Base-by-base conservation (phyloP, 1,140 invertebrate species). In the Drosophila pallidifrons region DNA sequence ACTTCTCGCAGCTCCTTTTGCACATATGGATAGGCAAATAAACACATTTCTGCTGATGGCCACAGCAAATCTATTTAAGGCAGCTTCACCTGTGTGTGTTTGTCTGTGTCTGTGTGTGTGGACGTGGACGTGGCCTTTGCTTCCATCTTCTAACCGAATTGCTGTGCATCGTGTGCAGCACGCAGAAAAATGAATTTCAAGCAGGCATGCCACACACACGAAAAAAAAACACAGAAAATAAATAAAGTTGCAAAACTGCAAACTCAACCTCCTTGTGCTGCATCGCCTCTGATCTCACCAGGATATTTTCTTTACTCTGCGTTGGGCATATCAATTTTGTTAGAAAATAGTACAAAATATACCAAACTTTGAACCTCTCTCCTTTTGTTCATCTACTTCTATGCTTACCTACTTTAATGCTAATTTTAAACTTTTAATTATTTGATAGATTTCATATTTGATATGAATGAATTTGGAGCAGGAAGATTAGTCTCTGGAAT, bases 101-200 rank as follows among this genome's bases (percentile, higher is more conserved):
- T 5, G n/a, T 8, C 6, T 28, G 5, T 15, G 10, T 41, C 28
- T 47, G 28, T n/a, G 30, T 4, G 6, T 20, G 5, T n/a, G n/a
- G n/a, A n/a, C n/a, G n/a, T 58, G 13, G 20, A 51, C 28, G 28
- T 54, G 51, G 51, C 8, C 41, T 59, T 30, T 30, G 57, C 16
- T 20, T 7, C 41, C 25, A 0, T 54, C 11, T 67, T 51, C 52
- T 45, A 49, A 35, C 58, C 32, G 41, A 69, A 75, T 68, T 55
- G 41, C 79, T 46, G 61, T 52, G 74, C 57, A 49, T 49, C 68
- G 73, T 82, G 83, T 79, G 80, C 82, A 80, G 66, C 10, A 55
- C 68, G 79, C 73, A 77, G 66, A 80, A 88, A 87, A 87, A 88
- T 86, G 83, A 88, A 77, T 80, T 88, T 83, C 67, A 51, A 73